phyloP scores from a whole-genome alignment of 2,113 vertebrate species.

The Nyctereutes procyonoides region DNA sequence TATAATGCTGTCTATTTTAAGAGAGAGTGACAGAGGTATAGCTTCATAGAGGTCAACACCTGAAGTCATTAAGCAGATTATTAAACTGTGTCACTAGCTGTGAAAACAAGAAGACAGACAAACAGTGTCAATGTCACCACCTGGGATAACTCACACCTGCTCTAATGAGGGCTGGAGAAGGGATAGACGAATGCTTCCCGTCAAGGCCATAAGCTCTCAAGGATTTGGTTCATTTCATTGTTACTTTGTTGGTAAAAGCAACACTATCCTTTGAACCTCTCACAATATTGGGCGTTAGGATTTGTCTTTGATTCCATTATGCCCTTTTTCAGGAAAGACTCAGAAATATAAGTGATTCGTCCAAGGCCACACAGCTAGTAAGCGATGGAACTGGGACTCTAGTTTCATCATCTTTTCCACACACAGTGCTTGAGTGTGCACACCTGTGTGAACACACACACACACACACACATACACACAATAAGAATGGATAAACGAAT shows the following conservation, averaged over 20 bases:
- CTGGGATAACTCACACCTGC: background rate
- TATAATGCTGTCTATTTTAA: background rate
- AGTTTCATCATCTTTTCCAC: background rate
- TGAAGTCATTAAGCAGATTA: background rate
- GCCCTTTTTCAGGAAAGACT: background rate
- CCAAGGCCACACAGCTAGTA: background rate
- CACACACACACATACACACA: background rate
- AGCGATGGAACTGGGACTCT: background rate
- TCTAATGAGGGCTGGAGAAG: background rate
- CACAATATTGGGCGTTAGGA: background rate
- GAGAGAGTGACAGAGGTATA: background rate
- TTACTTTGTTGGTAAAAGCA: background rate
- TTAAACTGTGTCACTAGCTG: background rate
- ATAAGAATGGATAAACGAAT: background rate
- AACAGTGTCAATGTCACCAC: no score
- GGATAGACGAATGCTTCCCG: rapidly evolving
- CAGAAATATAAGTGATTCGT: background rate
- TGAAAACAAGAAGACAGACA: background rate
- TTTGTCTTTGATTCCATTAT: background rate
- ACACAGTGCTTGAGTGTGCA: background rate
- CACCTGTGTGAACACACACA: background rate
- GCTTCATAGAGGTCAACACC: background rate
- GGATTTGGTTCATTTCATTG: background rate
- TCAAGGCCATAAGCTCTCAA: background rate
- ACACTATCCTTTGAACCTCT: background rate